Percentiles rank a stretch among this genome's conserved stretches.
Evolutionary conservation across 2,113 vertebrate species (phyloP).

Genomic region (Nipponia nippon): DNA sequence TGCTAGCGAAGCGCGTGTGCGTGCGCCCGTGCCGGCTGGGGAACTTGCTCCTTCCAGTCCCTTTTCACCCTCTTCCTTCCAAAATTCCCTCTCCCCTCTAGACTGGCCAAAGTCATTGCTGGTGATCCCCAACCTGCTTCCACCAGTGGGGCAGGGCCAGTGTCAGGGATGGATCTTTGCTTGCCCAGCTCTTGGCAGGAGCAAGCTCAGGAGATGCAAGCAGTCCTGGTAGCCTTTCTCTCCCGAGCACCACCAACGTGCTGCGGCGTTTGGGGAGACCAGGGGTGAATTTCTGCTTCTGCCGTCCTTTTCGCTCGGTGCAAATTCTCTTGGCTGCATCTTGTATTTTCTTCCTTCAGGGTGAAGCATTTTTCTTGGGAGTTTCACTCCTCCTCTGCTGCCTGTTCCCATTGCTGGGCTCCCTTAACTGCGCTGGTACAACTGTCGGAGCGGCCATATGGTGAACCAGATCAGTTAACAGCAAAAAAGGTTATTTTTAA

Average conservation of each 20-base stretch:
- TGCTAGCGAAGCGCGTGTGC: background rate
- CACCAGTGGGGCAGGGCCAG: accelerated
- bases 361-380: background rate
- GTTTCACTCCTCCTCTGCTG: background rate
- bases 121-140: background rate
- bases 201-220: background rate
- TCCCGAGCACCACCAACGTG: accelerated
- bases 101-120: background rate
- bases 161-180: background rate
- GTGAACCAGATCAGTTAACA: background rate
- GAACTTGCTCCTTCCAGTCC: background rate
- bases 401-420: background rate
- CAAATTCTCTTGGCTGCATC: background rate
- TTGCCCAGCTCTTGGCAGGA: background rate
- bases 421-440: background rate
- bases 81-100: background rate
- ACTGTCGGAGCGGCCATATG: background rate
- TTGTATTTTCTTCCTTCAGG: background rate
- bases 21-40: background rate
- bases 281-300: background rate
- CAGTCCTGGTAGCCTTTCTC: background rate
- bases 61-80: background rate
- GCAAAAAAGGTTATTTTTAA: background rate
- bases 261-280: background rate
- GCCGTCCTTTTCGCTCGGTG: accelerated